Base-by-base conservation (phyloP, 1,140 invertebrate species). In the Drosophila pseudoananassae region DNA sequence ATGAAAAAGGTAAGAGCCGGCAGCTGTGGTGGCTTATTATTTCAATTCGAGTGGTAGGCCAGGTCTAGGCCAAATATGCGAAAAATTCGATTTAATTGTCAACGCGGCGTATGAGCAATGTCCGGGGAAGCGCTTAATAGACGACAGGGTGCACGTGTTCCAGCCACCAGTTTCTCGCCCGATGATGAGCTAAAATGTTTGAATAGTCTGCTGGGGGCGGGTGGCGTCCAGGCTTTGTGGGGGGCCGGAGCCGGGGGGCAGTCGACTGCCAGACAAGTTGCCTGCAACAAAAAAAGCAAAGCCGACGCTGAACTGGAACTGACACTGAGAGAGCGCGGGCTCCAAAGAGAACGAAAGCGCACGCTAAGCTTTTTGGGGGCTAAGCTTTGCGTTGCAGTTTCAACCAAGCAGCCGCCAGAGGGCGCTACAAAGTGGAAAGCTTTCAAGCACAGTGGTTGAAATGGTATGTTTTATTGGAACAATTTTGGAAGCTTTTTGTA, bases 21-120 rank as follows among this genome's bases (percentile, higher is more conserved):
- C 31, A 43, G 14, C 49, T 5, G 15, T 5, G 12, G 31, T n/a
- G 17, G 14, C 40, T 40, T 31, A 45, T 14, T 43, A 73, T 63
- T 80, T 80, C 47, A 71, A 52, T 78, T 54, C 15, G 53, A 70
- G 61, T 76, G 75, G 55, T 87, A 82, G 74, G 87, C 82, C 74
- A 82, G 74, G 87, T 82, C 74, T 87, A 81, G 82, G 78, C 82
- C 75, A 65, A 57, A 51, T 57, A 29, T 38, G 23, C 14, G 15
- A 47, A 61, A 61, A 78, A 83, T 66, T 81, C 33, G 54, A 74
- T 81, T 85, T 87, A 81, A 85, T 87, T 68, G 73, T 43, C 45
- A 83, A 75, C 54, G 56, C 52, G 23, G 29, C 50, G 46, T 66
- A 58, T 75, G 64, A 58, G 54, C 23, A 25, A 38, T 47, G 57